Conservation (phyloP, 2,113 vertebrate species). For the Asarcornis scutulata region DNA sequence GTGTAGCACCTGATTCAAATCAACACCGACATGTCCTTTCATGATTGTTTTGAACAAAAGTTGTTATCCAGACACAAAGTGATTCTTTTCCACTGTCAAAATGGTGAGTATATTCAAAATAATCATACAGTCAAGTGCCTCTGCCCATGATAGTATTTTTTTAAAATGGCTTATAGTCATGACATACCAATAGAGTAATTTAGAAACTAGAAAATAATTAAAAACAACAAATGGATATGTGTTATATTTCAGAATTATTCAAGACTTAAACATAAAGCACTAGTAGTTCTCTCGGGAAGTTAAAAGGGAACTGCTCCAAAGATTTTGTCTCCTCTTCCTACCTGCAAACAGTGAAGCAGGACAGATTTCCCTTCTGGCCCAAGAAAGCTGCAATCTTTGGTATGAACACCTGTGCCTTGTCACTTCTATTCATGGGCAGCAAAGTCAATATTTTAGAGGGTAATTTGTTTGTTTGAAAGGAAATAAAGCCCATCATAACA, state of each 20-base stretch:
- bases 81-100: background rate
- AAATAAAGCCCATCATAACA: background rate
- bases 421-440: background rate
- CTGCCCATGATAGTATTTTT: background rate
- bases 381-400: background rate
- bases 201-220: background rate
- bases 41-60: background rate
- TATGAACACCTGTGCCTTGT: constrained; percentile 1
- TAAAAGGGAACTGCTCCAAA: background rate
- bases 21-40: background rate
- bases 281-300: background rate
- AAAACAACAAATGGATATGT: background rate
- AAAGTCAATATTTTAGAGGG: background rate
- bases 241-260: background rate
- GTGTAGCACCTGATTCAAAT: background rate
- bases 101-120: background rate
- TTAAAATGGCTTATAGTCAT: background rate
- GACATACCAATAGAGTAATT: background rate
- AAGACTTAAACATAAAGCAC: background rate
- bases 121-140: background rate
- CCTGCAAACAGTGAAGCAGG: background rate
- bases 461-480: background rate
- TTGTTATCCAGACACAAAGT: background rate
- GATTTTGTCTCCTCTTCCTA: background rate
- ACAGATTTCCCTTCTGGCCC: background rate